These are phyloP conservation scores for Leptopilina clavipes DNA, from an alignment of 1,140 invertebrate species.

Conservation along the genomic window DNA sequence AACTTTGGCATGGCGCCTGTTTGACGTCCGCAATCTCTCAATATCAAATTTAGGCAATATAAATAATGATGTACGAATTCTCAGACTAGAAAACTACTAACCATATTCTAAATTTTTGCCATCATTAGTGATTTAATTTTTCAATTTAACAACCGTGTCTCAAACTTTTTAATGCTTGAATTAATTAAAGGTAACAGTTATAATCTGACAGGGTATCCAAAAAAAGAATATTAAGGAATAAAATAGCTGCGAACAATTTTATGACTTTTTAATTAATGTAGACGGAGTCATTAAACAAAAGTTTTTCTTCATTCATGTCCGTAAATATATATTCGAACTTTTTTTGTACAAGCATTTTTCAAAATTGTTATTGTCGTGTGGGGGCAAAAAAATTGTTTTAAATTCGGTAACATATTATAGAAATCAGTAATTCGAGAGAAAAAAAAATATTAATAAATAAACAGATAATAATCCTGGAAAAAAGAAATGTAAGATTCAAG, in stretches of 20 bases:
- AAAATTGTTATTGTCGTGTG: too few relatives aligned
- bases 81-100: conserved; percentile 16
- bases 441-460: not conserved
- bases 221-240: not conserved
- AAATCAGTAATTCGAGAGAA: not conserved
- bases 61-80: conserved; percentile 34
- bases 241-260: not conserved
- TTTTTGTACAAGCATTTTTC: too few relatives aligned
- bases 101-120: conserved; percentile 20
- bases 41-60: conserved; percentile 30
- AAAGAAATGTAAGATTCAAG: conserved; percentile 3
- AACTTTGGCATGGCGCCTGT: conserved; percentile 29
- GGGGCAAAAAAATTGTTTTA: not conserved
- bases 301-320: not conserved
- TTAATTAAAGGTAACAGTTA: conserved; percentile 2
- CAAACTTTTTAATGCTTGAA: conserved; percentile 6
- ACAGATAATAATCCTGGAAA: not conserved
- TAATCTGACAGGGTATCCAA: not conserved
- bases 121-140: conserved; percentile 5
- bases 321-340: too few relatives aligned
- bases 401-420: not conserved
- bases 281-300: not conserved
- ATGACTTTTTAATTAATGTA: not conserved
- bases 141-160: not conserved
- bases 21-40: conserved; percentile 30